phyloP scores from a whole-genome alignment of 2,888 invertebrate genomes.

The Chymomyza amoena region DNA sequence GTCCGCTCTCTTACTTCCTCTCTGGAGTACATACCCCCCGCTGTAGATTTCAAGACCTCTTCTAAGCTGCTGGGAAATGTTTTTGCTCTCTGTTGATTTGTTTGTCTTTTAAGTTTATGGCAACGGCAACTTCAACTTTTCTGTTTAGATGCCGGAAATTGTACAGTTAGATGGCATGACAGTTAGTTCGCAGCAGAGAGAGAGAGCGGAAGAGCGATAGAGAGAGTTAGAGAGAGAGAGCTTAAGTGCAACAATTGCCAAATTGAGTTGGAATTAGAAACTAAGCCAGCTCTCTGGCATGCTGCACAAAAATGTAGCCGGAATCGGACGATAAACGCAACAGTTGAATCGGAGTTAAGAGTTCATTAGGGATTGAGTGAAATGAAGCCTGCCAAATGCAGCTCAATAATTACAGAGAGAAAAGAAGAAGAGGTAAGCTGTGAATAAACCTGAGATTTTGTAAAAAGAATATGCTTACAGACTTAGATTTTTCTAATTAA shows the following conservation, averaged over 20 bases:
- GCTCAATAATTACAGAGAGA: neutral
- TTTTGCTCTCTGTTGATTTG: slow-evolving; percentile 29
- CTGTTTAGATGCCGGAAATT: slow-evolving; percentile 45
- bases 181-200: neutral
- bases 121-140: slow-evolving; percentile 20
- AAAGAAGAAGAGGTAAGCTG: no score
- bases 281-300: neutral
- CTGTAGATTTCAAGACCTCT: neutral
- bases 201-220: neutral
- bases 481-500: no score
- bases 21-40: no score
- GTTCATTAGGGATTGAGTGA: slow-evolving; percentile 62
- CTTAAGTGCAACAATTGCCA: slow-evolving; percentile 45
- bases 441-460: no score
- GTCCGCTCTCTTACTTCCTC: neutral
- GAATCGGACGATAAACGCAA: slow-evolving; percentile 16
- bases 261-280: slow-evolving; percentile 55
- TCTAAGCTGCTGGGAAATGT: neutral
- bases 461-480: no score
- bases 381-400: slow-evolving; percentile 69
- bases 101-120: slow-evolving; percentile 49
- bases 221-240: no score
- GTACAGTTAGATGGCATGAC: slow-evolving; percentile 2
- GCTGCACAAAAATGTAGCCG: neutral
- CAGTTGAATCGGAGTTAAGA: slow-evolving; percentile 27